Evolutionary conservation across 1,140 invertebrate species (phyloP).

Genomic region (Pogonognathellus flavescens): DNA sequence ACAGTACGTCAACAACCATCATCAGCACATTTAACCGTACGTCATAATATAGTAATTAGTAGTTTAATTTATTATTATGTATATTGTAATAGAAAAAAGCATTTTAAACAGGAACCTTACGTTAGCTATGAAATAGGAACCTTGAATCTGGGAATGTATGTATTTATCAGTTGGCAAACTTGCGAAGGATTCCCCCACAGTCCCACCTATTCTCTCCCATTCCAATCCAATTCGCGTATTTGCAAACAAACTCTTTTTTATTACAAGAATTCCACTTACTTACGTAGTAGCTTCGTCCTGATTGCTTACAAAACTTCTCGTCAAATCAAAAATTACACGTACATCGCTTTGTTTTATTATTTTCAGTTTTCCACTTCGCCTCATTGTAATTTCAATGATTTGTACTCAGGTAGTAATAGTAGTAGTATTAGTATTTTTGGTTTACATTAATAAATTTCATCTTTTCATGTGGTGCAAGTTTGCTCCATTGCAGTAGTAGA

Average conservation of each 20-base stretch:
- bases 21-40: constrained; percentile 61
- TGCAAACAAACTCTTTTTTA: neutral
- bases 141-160: constrained; percentile 70
- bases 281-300: neutral
- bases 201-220: neutral
- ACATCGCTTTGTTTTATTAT: neutral
- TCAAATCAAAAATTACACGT: neutral
- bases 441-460: neutral
- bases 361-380: neutral
- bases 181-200: constrained; percentile 44
- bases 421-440: neutral
- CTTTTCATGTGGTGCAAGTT: neutral
- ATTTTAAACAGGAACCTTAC: constrained; percentile 71
- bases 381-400: neutral
- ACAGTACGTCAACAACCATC: constrained; percentile 60
- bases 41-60: constrained; percentile 52
- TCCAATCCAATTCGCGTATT: constrained; percentile 1
- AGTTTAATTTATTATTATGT: constrained; percentile 64
- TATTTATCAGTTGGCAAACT: constrained; percentile 52
- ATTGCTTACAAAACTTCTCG: neutral
- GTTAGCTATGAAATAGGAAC: constrained; percentile 71
- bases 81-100: constrained; percentile 67
- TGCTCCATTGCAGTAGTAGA: neutral
- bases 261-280: neutral
- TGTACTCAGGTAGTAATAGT: constrained; percentile 28